Evolutionary conservation across 2,888 invertebrate genomes (phyloP).

Genomic region (Buathra laborator): DNA sequence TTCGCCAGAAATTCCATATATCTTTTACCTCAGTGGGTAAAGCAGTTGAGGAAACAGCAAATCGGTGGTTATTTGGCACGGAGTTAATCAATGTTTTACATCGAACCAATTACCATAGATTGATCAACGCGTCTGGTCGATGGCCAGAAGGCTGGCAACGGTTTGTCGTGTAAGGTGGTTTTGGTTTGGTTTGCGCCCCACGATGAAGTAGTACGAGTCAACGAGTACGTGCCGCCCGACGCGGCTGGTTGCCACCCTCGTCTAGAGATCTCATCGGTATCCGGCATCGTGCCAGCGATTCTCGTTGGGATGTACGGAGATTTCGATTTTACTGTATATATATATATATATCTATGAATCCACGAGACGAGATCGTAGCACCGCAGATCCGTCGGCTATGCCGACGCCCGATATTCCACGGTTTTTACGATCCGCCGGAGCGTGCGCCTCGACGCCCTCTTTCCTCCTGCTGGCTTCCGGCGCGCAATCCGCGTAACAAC

Average conservation of each 20-base stretch:
- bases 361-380: conserved; percentile 48
- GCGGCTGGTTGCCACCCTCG: conserved; percentile 54
- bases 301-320: conserved; percentile 56
- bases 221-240: conserved; percentile 38
- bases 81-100: too few relatives aligned
- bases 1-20: too few relatives aligned
- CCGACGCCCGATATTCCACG: conserved; percentile 61
- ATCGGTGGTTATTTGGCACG: too few relatives aligned
- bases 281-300: conserved; percentile 61
- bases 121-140: not conserved
- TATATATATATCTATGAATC: conserved; percentile 17
- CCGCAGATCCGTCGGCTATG: conserved; percentile 49
- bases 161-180: not conserved
- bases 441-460: conserved; percentile 55
- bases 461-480: not conserved
- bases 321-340: conserved; percentile 57
- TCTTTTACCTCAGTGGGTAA: too few relatives aligned
- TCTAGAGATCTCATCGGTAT: conserved; percentile 27
- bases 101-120: too few relatives aligned
- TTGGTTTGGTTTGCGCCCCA: not conserved
- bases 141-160: not conserved
- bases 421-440: conserved; percentile 66
- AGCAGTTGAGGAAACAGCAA: too few relatives aligned
- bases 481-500: conserved; percentile 18
- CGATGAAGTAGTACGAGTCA: conserved; percentile 58